Base-by-base conservation (phyloP, 2,888 invertebrate genomes). In the Podotricha telesiphe region DNA sequence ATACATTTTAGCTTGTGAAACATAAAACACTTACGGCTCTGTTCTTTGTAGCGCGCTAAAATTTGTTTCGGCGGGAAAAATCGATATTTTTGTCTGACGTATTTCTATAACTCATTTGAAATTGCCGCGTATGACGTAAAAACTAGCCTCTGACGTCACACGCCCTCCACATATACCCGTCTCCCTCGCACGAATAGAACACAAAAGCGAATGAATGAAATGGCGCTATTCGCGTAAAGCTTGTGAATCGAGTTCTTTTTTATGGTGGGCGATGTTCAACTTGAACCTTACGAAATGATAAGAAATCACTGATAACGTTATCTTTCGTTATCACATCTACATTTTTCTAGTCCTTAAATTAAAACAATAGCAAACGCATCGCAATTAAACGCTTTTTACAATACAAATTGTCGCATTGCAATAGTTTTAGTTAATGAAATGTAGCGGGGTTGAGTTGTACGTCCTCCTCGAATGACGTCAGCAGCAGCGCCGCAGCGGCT, bases 71-170 rank as follows among this genome's bases (percentile, higher is more conserved):
- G 56, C 68, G 73, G 65, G 72, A 80, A 85, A 86, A 88, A 89
- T 90, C 89, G 82, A 89, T 90, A 87, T 77, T 78, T 81, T 77
- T 73, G 78, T 80, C 84, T 90, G 89, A 89, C 89, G 89, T 89
- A 84, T 79, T 77, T 79, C 80, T 81, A 80, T 80, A 81, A 73
- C 74, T 77, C 80, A 80, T 91, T 93, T 91, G 87, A 92, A 93
- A 89, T 91, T 93, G 89, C 88, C 93, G 93, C 92, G 86, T 79
- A 78, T 93, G 93, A 93, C 93, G 93, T 93, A 87, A 87, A 37
- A 82, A 78, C 72, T 74, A 73, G 71, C 72, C 74, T 78, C 84
- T 87, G 88, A 88, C 91, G 91, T 91, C 91, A 90, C 83, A 65
- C 71, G 74, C 78, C 82, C 77, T 75, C 69, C 67, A 69, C 76